Percentiles rank a stretch among this genome's conserved stretches.
Conservation (phyloP, 2,797 vertebrate genomes). For the Leptoclinus maculatus region DNA sequence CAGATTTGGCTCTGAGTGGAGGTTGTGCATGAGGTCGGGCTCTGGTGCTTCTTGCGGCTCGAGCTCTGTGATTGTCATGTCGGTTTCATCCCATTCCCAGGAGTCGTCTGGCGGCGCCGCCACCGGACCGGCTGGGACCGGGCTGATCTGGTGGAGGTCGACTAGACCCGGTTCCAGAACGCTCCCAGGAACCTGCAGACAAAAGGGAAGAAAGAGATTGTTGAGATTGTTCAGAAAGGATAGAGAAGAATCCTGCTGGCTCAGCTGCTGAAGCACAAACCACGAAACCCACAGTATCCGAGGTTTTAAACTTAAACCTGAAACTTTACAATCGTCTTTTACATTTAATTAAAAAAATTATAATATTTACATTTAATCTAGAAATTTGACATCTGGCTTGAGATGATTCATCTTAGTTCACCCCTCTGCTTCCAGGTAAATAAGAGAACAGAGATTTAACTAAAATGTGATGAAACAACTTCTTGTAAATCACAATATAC, state of each 20-base stretch:
- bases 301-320: neutral
- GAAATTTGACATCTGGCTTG: too few species aligned
- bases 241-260: neutral
- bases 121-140: constrained; percentile 41
- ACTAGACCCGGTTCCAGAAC: constrained; percentile 91
- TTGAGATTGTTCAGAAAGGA: constrained; percentile 1
- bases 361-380: too few species aligned
- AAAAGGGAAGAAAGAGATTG: constrained; percentile 1
- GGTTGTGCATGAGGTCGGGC: constrained; percentile 57
- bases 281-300: neutral
- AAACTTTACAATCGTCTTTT: too few species aligned
- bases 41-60: constrained; percentile 78
- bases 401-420: too few species aligned
- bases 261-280: neutral
- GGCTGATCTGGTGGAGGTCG: constrained; percentile 85
- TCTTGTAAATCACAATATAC: too few species aligned
- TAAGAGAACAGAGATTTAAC: too few species aligned
- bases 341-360: too few species aligned
- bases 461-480: too few species aligned
- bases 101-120: constrained; percentile 87
- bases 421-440: too few species aligned
- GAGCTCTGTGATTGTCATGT: constrained; percentile 89
- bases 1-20: constrained; percentile 51
- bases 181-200: constrained; percentile 88
- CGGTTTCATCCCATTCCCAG: constrained; percentile 98